Evolutionary conservation across 1,140 invertebrate species (phyloP), one percentile per base, ranked within the genome.

Genomic region (Akabosia matsudoensis): DNA sequence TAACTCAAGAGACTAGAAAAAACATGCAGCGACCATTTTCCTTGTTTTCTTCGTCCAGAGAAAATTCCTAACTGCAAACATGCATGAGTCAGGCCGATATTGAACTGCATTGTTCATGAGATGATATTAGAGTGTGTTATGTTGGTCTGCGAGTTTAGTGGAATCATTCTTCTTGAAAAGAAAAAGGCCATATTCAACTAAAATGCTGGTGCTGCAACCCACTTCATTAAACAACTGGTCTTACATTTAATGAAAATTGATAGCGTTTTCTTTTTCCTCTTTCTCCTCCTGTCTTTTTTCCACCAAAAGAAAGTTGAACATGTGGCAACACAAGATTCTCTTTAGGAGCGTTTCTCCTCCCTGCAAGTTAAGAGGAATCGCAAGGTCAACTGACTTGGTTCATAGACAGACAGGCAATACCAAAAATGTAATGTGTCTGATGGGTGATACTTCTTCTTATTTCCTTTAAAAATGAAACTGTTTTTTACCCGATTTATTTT

Each of bases 181-280:
- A 61, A 67, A 30, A 28, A 67, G 28, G 14, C 54, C 24, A 14
- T 61, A n/a, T n/a, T n/a, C 14, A 13, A n/a, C 54, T 22, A 14
- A n/a, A 14, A 13, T n/a, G 24, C 54, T 10, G 14, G 1, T 10
- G 61, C 28, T 10, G 61, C 37, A 45, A 72, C 64, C 76, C 74
- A 74, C 76, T 80, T 80, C 79, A 80, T 80, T 80, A 80, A 80
- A 64, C 76, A 74, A 75, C 71, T 78, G 76, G 79, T 80, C 79
- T 80, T 80, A 80, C 37, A 30, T 76, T 33, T 80, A 80, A 80
- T 80, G 79, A 80, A 80, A 80, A 80, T 80, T 80, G 79, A 80
- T 80, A 80, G 79, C 73, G 45, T 78, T 80, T 78, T 51, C 77
- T 75, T 70, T 45, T 30, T 45, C 37, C 37, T 45, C 37, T 45